Conservation (phyloP, 2,113 vertebrate species). For the Oplegnathus fasciatus region DNA sequence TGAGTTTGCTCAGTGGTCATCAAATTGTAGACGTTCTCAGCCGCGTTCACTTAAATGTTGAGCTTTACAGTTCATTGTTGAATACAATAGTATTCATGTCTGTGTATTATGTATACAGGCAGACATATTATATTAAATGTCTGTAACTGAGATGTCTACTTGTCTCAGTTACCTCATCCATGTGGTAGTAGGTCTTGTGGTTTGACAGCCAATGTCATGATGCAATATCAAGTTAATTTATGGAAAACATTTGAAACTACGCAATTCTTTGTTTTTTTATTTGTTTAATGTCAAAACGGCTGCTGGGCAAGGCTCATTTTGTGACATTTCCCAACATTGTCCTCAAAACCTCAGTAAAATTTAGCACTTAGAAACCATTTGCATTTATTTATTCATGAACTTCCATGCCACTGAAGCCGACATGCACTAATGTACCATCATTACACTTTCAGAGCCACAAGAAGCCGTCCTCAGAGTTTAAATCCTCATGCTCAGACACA, state of each 20-base stretch:
- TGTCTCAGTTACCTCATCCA: neutral
- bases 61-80: too few relatives aligned
- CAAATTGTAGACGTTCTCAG: too few relatives aligned
- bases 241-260: neutral
- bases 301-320: neutral
- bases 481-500: neutral
- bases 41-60: too few relatives aligned
- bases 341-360: neutral
- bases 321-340: neutral
- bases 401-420: neutral
- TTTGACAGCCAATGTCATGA: neutral
- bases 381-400: constrained; percentile 2
- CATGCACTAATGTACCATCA: neutral
- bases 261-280: too few relatives aligned
- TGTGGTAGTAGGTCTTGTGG: neutral
- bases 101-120: too few relatives aligned
- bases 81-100: too few relatives aligned
- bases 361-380: neutral
- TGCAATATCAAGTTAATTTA: neutral
- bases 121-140: too few relatives aligned
- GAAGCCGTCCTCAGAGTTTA: neutral
- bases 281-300: neutral
- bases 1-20: too few relatives aligned
- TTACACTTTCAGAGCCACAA: neutral
- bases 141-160: neutral